Percentiles rank a stretch among this genome's conserved stretches.
phyloP scores from a whole-genome alignment of 2,888 invertebrate genomes.

The Punctoribates punctum region DNA sequence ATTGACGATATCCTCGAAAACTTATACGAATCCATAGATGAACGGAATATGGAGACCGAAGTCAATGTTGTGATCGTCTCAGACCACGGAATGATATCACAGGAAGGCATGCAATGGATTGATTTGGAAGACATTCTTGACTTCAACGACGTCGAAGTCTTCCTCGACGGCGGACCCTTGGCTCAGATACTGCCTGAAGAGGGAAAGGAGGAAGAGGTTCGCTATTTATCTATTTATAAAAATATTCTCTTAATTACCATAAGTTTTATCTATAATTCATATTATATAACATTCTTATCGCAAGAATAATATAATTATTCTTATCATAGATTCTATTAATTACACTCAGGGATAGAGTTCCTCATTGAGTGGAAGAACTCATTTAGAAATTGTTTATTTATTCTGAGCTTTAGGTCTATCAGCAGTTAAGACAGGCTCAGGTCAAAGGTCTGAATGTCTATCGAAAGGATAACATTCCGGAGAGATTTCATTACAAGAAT shows the following conservation, averaged over 20 bases:
- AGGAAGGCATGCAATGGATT: slow-evolving; percentile 49
- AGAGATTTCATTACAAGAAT: slow-evolving; percentile 47
- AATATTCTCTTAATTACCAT: slow-evolving; percentile 28
- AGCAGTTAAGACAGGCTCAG: slow-evolving; percentile 45
- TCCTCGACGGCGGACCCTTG: slow-evolving; percentile 45
- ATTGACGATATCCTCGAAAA: slow-evolving; percentile 50
- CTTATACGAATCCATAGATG: slow-evolving; percentile 49
- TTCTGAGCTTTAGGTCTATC: slow-evolving; percentile 42
- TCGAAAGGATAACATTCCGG: slow-evolving; percentile 48
- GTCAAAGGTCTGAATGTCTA: slow-evolving; percentile 48
- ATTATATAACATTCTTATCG: slow-evolving; percentile 46
- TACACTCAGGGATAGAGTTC: not conserved
- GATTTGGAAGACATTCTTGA: slow-evolving; percentile 45
- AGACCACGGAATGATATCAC: slow-evolving; percentile 54
- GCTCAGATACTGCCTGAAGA: slow-evolving; percentile 46
- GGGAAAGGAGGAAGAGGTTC: slow-evolving; percentile 45
- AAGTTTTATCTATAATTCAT: not conserved
- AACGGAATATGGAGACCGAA: slow-evolving; percentile 49
- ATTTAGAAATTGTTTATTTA: not conserved
- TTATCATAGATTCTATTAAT: no score
- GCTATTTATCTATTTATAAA: slow-evolving; percentile 9
- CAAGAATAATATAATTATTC: slow-evolving; percentile 46
- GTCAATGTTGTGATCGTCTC: slow-evolving; percentile 53
- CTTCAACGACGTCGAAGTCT: slow-evolving; percentile 43
- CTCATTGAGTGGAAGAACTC: not conserved